These are phyloP conservation scores for Grapholita molesta DNA, from an alignment of 1,140 invertebrate species.

Conservation along the genomic window DNA sequence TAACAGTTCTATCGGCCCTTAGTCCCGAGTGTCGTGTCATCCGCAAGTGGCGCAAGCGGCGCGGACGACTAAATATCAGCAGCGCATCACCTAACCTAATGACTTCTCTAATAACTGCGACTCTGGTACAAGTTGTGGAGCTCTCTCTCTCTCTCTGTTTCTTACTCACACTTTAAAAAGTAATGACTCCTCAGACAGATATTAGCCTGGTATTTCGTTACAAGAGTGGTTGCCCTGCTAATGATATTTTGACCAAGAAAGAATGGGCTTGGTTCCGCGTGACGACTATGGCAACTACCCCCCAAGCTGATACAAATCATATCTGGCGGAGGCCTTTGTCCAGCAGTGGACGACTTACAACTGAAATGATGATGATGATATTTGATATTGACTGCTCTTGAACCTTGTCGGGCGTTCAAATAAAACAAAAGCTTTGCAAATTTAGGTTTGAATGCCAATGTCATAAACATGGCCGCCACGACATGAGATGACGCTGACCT, in stretches of 20 bases:
- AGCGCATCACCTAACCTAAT: slow-evolving; percentile 58
- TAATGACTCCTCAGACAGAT: no score
- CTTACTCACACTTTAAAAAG: no score
- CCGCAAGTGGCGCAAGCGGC: slow-evolving; percentile 42
- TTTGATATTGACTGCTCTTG: not conserved
- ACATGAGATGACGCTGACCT: not conserved
- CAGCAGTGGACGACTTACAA: no score
- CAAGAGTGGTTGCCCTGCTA: no score
- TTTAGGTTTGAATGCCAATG: not conserved
- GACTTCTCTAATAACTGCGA: slow-evolving; percentile 27
- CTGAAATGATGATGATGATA: no score
- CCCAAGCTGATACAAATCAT: no score
- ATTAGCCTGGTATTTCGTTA: no score
- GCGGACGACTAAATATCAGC: slow-evolving; percentile 55
- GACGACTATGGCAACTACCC: no score
- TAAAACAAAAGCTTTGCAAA: not conserved
- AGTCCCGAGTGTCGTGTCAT: slow-evolving; percentile 41
- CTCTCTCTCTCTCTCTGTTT: not conserved
- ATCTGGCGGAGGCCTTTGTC: no score
- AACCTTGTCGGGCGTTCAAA: not conserved
- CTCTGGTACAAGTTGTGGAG: not conserved
- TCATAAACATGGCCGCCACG: not conserved
- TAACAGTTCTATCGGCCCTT: slow-evolving; percentile 10
- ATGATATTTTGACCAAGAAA: no score
- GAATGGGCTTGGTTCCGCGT: no score